phyloP scores from a whole-genome alignment of 2,113 vertebrate genomes.

The Lepus timidus region DNA sequence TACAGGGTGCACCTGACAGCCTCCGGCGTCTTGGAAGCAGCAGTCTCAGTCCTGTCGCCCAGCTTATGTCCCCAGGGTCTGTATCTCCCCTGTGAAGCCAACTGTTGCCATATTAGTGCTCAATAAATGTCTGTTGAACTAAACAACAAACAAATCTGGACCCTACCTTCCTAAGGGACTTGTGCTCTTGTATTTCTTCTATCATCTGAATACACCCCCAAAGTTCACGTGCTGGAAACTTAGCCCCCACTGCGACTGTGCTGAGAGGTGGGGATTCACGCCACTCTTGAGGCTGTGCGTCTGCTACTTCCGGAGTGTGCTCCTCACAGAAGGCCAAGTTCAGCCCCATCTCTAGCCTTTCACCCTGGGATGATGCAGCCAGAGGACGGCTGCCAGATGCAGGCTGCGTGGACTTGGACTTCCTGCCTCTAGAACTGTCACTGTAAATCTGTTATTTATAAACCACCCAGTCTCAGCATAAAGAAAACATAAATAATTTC shows the following conservation, averaged over 20 bases:
- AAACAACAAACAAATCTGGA: slow-evolving; percentile 22
- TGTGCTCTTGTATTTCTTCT: no score
- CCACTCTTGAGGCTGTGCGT: not conserved
- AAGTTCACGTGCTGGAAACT: not conserved
- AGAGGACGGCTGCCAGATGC: no score
- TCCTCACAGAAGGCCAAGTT: no score
- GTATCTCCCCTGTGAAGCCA: slow-evolving; percentile 2
- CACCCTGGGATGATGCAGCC: not conserved
- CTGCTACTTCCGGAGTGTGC: not conserved
- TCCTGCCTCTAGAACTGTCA: no score
- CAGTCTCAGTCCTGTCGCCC: not conserved
- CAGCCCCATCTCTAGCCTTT: not conserved
- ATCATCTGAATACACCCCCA: not conserved
- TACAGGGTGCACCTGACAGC: not conserved
- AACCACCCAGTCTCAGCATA: not conserved
- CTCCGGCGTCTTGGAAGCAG: not conserved
- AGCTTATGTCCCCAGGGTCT: not conserved
- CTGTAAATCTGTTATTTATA: not conserved
- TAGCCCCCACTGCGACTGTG: not conserved
- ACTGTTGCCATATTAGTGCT: not conserved
- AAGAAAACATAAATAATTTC: slow-evolving; percentile 7
- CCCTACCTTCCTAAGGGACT: not conserved
- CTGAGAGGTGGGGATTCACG: not conserved
- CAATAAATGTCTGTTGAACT: not conserved
- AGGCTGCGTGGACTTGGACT: no score